A percentile compares a stretch with the other conserved stretches of the same genome.
phyloP scores from a whole-genome alignment of 2,888 invertebrate species.

The Drosophila paucipuncta region DNA sequence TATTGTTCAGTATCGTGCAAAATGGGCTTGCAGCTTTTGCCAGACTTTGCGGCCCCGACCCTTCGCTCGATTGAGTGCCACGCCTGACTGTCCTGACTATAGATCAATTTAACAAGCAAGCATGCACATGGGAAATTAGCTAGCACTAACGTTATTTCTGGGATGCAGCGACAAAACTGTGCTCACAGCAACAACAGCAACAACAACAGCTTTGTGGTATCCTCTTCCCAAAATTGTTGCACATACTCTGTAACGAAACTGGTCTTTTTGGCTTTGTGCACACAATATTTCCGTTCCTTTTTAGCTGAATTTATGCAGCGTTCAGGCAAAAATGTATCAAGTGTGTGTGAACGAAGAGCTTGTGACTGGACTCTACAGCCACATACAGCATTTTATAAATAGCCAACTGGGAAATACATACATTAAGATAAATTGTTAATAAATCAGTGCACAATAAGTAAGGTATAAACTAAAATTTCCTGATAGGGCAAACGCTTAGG shows the following conservation, averaged over 20 bases:
- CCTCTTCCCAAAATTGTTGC: constrained; percentile 61
- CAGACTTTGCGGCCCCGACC: background rate
- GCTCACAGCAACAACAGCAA: constrained; percentile 22
- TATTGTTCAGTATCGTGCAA: constrained; percentile 44
- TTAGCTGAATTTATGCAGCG: constrained; percentile 45
- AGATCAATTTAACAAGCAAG: constrained; percentile 79
- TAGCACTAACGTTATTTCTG: constrained; percentile 68
- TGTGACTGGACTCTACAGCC: constrained; percentile 2
- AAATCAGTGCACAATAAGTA: background rate
- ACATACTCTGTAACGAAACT: constrained; percentile 35
- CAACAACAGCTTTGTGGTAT: constrained; percentile 35
- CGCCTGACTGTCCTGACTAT: constrained; percentile 48
- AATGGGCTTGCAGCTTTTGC: constrained; percentile 54
- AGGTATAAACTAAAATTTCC: background rate
- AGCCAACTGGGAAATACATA: constrained; percentile 16
- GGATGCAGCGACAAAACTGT: constrained; percentile 60
- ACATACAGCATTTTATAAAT: constrained; percentile 17
- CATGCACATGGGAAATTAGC: constrained; percentile 80
- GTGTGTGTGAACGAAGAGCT: constrained; percentile 28
- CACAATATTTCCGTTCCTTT: constrained; percentile 27
- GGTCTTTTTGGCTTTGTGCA: constrained; percentile 50
- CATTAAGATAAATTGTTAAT: constrained; percentile 21
- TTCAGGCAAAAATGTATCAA: constrained; percentile 39
- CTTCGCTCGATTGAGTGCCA: background rate
- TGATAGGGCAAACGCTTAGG: background rate